These are phyloP conservation scores for Empis livida DNA, from an alignment of 2,888 invertebrate species.

Conservation along the genomic window DNA sequence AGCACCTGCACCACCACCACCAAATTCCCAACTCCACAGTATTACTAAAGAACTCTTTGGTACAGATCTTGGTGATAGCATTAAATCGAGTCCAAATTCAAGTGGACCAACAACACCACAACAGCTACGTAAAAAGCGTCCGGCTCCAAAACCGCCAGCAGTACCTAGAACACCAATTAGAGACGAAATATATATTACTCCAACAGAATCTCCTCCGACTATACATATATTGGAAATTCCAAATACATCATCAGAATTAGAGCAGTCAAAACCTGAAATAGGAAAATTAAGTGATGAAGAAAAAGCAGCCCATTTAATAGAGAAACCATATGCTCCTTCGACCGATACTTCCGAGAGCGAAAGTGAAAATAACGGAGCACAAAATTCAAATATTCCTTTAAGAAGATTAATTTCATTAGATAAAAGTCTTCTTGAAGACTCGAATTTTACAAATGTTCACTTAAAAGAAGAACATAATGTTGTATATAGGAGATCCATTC, in stretches of 20 bases:
- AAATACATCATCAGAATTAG: no score
- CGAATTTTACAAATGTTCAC: constrained; percentile 1
- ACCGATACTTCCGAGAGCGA: background rate
- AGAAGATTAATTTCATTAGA: constrained; percentile 18
- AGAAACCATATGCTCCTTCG: background rate
- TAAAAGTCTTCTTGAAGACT: constrained; percentile 14
- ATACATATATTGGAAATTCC: background rate
- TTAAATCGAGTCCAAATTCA: constrained; percentile 21
- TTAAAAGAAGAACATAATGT: constrained; percentile 20
- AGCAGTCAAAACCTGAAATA: constrained; percentile 18
- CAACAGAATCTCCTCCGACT: constrained; percentile 9
- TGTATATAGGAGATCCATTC: constrained; percentile 24
- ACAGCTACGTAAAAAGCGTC: constrained; percentile 46
- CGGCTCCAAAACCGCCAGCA: constrained; percentile 43
- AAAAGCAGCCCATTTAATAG: constrained; percentile 15
- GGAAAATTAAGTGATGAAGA: constrained; percentile 27
- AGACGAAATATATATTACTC: constrained; percentile 1
- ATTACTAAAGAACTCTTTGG: constrained; percentile 5
- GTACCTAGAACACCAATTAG: constrained; percentile 12
- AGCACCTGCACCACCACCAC: constrained; percentile 24
- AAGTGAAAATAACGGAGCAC: constrained; percentile 16
- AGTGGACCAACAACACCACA: constrained; percentile 29
- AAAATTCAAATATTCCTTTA: constrained; percentile 1
- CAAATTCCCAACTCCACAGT: constrained; percentile 20
- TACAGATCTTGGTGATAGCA: constrained; percentile 13